Percentiles rank a stretch among this genome's conserved stretches.
Evolutionary conservation across 2,888 invertebrate genomes (phyloP).

Genomic region (Dicycla oo): DNA sequence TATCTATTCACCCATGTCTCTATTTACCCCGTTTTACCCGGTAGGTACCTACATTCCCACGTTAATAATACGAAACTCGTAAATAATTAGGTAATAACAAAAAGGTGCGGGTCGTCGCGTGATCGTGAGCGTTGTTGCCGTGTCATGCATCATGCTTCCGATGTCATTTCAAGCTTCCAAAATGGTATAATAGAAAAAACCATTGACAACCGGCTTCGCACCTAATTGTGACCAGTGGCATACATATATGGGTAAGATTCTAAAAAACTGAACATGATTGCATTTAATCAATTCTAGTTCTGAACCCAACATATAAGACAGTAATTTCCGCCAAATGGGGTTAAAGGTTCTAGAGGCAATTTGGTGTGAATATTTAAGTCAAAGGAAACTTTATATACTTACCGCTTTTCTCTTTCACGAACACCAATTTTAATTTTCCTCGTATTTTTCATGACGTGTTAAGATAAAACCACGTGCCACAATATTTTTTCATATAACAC

Average conservation of each 20-base stretch:
- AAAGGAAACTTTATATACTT: background rate
- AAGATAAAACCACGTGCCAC: conserved; percentile 14
- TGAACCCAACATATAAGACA: background rate
- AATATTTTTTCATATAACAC: conserved; percentile 3
- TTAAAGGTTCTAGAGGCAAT: conserved; percentile 1
- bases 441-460: conserved; percentile 13
- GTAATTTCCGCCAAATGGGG: background rate
- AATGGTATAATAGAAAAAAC: no score
- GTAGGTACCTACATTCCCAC: no score
- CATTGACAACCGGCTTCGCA: no score
- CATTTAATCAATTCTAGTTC: background rate
- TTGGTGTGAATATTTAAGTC: background rate
- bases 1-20: no score
- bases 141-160: no score
- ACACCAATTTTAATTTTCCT: background rate
- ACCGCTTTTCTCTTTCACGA: background rate
- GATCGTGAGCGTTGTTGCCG: no score
- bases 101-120: no score
- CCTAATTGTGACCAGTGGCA: background rate
- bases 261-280: background rate
- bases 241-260: background rate
- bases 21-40: no score
- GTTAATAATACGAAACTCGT: no score
- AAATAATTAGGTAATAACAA: no score
- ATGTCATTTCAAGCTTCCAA: no score